These are phyloP conservation scores for Clarias magur DNA, from an alignment of 2,113 vertebrate genomes.

Conservation along the genomic window DNA sequence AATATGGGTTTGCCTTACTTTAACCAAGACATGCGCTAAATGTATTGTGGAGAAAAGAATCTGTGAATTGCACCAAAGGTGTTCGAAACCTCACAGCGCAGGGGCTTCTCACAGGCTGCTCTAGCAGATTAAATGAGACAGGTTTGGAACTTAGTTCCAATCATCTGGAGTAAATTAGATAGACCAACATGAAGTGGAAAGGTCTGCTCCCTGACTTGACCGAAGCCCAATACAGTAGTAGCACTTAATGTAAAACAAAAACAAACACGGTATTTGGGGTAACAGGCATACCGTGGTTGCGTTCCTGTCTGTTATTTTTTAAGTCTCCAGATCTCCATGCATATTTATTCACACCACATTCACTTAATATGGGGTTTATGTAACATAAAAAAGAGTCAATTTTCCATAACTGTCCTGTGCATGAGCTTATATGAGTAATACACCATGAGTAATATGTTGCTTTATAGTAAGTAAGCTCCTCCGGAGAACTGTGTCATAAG, in stretches of 20 bases:
- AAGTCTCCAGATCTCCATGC: not conserved
- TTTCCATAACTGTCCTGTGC: constrained; percentile 16
- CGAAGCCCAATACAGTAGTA: constrained; percentile 76
- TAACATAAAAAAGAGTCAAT: not conserved
- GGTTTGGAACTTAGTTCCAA: constrained; percentile 64
- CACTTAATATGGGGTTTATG: constrained; percentile 1
- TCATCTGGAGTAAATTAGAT: constrained; percentile 77
- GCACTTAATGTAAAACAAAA: constrained; percentile 75
- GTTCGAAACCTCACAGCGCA: constrained; percentile 32
- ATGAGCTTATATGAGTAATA: not conserved
- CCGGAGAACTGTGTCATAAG: constrained; percentile 30
- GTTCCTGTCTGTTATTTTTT: constrained; percentile 18
- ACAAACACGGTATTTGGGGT: constrained; percentile 67
- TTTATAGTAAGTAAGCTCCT: constrained; percentile 20
- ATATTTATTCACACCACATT: constrained; percentile 47
- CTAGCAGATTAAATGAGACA: constrained; percentile 66
- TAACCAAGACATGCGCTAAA: not conserved
- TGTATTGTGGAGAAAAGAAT: not conserved
- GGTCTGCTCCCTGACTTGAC: constrained; percentile 73
- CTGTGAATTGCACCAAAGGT: not conserved
- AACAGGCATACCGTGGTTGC: constrained; percentile 42
- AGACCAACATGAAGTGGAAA: constrained; percentile 68
- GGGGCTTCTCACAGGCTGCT: constrained; percentile 54
- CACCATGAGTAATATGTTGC: constrained; percentile 12
- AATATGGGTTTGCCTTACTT: not conserved